Evolutionary conservation across 2,888 invertebrate genomes (phyloP).

Genomic region (Epirrhoe tristata): DNA sequence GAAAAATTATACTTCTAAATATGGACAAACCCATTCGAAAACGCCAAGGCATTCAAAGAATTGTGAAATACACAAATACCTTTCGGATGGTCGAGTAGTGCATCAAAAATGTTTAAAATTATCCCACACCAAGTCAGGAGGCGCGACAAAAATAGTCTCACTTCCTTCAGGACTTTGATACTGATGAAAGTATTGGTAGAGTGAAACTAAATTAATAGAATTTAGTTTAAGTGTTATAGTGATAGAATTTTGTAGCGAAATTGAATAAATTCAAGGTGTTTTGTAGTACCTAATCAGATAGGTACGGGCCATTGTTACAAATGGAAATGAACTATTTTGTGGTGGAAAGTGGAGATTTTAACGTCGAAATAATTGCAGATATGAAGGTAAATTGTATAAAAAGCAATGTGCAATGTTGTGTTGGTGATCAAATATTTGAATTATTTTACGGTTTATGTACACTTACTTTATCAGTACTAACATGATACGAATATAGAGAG

Average conservation of each 20-base stretch:
- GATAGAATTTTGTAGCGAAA: constrained; percentile 8
- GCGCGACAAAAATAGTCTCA: constrained; percentile 65
- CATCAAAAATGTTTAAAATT: constrained; percentile 78
- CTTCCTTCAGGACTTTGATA: constrained; percentile 52
- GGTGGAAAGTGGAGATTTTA: constrained; percentile 10
- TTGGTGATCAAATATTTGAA: constrained; percentile 5
- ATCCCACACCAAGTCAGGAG: constrained; percentile 60
- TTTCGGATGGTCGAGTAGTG: constrained; percentile 52
- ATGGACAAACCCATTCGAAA: constrained; percentile 29
- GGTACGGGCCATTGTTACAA: constrained; percentile 16
- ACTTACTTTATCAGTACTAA: constrained; percentile 27
- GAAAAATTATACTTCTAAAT: constrained; percentile 20
- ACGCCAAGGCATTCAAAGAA: constrained; percentile 39
- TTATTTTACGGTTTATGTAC: constrained; percentile 13
- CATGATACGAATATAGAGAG: constrained; percentile 32
- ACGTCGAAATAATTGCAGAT: constrained; percentile 13
- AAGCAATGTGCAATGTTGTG: neutral
- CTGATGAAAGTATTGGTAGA: constrained; percentile 33
- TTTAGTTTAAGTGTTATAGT: constrained; percentile 10
- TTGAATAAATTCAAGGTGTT: neutral
- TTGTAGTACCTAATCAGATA: neutral
- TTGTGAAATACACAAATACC: constrained; percentile 52
- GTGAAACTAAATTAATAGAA: constrained; percentile 21
- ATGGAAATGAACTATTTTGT: constrained; percentile 27
- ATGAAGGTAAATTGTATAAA: constrained; percentile 21